Evolutionary conservation across 2,888 invertebrate species (phyloP).

Genomic region (Zygaena filipendulae): DNA sequence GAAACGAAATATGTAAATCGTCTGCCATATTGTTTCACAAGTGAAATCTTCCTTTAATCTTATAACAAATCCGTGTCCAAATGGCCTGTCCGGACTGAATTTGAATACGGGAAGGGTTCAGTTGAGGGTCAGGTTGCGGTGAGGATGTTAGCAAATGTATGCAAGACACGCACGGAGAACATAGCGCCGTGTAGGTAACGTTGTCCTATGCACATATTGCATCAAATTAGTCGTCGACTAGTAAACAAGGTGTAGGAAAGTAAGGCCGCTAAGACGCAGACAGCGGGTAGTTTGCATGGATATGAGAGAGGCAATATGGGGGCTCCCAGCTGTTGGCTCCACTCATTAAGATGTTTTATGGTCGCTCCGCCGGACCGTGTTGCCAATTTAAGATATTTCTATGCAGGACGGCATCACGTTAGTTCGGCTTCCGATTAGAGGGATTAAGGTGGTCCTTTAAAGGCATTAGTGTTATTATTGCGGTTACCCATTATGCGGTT

Average conservation of each 20-base stretch:
- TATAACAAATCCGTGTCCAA: conserved; percentile 70
- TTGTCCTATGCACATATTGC: conserved; percentile 70
- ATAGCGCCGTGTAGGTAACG: conserved; percentile 64
- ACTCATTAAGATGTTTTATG: conserved; percentile 72
- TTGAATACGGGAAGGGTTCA: conserved; percentile 64
- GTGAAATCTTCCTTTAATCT: conserved; percentile 71
- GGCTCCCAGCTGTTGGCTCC: conserved; percentile 63
- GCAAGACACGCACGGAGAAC: conserved; percentile 64
- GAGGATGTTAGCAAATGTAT: conserved; percentile 57
- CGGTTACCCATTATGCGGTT: conserved; percentile 53
- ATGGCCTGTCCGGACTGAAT: conserved; percentile 62
- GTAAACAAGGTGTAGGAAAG: conserved; percentile 63
- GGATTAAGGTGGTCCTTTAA: conserved; percentile 65
- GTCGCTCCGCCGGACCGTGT: conserved; percentile 64
- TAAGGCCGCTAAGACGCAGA: conserved; percentile 59
- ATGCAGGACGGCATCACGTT: conserved; percentile 63
- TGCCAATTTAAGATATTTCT: conserved; percentile 69
- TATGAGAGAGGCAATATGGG: conserved; percentile 67
- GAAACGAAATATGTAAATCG: conserved; percentile 70
- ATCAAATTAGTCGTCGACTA: conserved; percentile 70
- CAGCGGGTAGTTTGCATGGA: conserved; percentile 68
- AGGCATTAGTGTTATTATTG: conserved; percentile 65
- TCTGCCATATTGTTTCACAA: conserved; percentile 68
- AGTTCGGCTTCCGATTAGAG: conserved; percentile 66
- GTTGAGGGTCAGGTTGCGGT: conserved; percentile 51